Percentiles rank a stretch among this genome's conserved stretches.
phyloP scores from a whole-genome alignment of 2,888 invertebrate genomes.

The Actias luna region DNA sequence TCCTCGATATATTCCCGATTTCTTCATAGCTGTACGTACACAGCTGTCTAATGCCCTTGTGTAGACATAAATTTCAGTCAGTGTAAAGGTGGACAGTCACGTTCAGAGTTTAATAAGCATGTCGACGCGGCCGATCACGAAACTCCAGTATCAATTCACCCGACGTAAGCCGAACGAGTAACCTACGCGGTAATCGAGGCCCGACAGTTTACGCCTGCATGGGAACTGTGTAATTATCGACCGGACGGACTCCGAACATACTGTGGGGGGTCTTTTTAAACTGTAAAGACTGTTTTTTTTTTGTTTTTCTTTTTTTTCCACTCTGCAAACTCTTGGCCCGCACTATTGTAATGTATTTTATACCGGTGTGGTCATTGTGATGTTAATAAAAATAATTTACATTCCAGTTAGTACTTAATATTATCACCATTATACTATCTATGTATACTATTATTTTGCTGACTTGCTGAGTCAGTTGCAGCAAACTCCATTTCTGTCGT shows the following conservation, averaged over 20 bases:
- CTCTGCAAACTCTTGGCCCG: too few relatives aligned
- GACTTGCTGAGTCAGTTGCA: too few relatives aligned
- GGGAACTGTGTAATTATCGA: conserved; percentile 47
- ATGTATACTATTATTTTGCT: too few relatives aligned
- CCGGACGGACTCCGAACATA: conserved; percentile 14
- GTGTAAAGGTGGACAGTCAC: background rate
- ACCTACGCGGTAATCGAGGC: conserved; percentile 49
- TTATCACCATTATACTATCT: too few relatives aligned
- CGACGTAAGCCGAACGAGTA: conserved; percentile 44
- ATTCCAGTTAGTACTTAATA: too few relatives aligned
- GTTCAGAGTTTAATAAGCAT: conserved; percentile 9
- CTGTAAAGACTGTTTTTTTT: background rate
- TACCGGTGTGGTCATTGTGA: too few relatives aligned
- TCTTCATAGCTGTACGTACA: background rate
- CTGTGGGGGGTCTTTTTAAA: conserved; percentile 14
- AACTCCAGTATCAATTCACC: conserved; percentile 63
- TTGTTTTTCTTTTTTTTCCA: too few relatives aligned
- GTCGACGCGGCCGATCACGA: conserved; percentile 15
- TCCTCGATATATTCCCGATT: background rate
- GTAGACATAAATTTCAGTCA: conserved; percentile 1
- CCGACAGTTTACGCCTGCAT: conserved; percentile 45
- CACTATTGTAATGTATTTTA: too few relatives aligned
- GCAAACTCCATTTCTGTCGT: too few relatives aligned
- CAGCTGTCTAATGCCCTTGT: background rate
- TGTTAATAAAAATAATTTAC: too few relatives aligned